A percentile compares a stretch with the other conserved stretches of the same genome.
Evolutionary conservation across 92 coral and sea anemone species (phyloP).

Genomic region (Parazoanthus atlanticus): DNA sequence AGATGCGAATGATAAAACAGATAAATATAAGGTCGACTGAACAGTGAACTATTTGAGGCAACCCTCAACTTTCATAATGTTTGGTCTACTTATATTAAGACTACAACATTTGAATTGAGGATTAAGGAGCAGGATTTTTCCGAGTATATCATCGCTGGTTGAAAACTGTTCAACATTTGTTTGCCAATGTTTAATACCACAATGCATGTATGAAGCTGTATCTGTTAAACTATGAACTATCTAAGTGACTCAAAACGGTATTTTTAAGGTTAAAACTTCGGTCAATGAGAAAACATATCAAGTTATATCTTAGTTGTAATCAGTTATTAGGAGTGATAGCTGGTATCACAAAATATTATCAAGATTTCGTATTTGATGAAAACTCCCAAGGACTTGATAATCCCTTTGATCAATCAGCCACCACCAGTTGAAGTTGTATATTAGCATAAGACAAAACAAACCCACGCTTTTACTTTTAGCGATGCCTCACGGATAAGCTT

Average conservation of each 20-base stretch:
- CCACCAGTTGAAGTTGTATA: neutral
- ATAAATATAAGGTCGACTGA: neutral
- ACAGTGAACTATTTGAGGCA: neutral
- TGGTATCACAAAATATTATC: neutral
- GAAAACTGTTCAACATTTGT: neutral
- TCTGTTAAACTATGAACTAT: too few species aligned
- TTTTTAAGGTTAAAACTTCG: neutral
- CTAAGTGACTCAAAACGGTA: too few species aligned
- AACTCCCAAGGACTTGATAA: slow-evolving; percentile 19
- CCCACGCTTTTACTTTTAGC: neutral
- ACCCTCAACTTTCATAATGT: neutral
- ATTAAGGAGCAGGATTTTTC: neutral
- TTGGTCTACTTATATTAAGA: neutral
- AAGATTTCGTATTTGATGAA: neutral
- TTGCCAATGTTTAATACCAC: neutral
- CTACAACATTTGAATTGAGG: neutral
- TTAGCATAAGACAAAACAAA: slow-evolving; percentile 4
- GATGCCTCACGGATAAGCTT: neutral
- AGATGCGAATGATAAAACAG: neutral
- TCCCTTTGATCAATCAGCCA: neutral
- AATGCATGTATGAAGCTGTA: neutral
- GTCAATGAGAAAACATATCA: neutral
- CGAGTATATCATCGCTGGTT: too few species aligned
- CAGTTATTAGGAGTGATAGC: neutral
- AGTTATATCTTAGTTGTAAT: neutral